Base-by-base conservation (phyloP, 2,888 invertebrate species). In the Stenolophus ochropezus region DNA sequence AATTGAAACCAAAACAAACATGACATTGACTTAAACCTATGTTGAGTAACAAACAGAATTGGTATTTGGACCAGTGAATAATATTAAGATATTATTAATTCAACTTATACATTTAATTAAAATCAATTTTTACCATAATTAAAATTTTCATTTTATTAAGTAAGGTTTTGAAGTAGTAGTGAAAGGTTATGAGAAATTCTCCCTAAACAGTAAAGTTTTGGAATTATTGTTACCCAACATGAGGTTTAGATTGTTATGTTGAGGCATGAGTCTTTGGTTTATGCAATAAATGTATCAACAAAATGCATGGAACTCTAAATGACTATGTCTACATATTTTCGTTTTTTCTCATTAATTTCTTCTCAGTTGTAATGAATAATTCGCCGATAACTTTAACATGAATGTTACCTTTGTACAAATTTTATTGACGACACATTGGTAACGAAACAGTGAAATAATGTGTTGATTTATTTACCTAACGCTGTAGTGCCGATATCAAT, bases 401-500 rank as follows among this genome's bases (percentile, higher is more conserved):
- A 56, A 76, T 20, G 51, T 53, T 76, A 76, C 53, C 56, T 73
- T n/a, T 73, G 49, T 73, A 73, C 27, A 16, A 49, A 77, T 6
- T 75, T 75, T n/a, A 51, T 76, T 76, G 53, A 76, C 76, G 53
- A 76, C 76, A 76, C 58, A 77, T 47, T 77, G 77, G 77, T 61
- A 77, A 61, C 69, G 81, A 74, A 75, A 81, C 58, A 81, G 74
- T 74, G 81, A 49, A 81, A 81, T 81, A 75, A 81, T 81, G 58
- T 81, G 75, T 81, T 81, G 81, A 83, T 83, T 83, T 82, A 83
- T 83, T 83, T 84, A 83, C 84, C 83, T 84, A 84, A 83, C 84
- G 83, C 83, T 84, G 49, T 90, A 90, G 90, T 90, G 89, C 87
- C 89, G 89, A 89, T 89, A 89, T 88, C 89, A 89, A 89, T 89